Evolutionary conservation across 2,113 vertebrate genomes (phyloP).

Genomic region (Zingel zingel): DNA sequence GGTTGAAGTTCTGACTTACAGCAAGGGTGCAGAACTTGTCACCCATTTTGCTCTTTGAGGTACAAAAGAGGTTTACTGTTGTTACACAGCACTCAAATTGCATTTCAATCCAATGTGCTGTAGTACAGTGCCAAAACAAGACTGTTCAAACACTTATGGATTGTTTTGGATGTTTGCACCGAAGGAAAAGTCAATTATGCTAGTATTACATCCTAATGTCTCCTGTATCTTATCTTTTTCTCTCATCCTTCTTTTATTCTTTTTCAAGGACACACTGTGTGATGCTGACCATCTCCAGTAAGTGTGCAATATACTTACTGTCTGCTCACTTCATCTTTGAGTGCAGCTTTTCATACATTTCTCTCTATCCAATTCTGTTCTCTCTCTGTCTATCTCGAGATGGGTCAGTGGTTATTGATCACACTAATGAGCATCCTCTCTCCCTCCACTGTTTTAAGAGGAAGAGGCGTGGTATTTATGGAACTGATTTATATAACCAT

Average conservation of each 20-base stretch:
- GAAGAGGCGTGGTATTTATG: conserved; percentile 11
- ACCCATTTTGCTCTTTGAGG: background rate
- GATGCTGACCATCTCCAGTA: conserved; percentile 78
- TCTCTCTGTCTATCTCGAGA: conserved; percentile 1
- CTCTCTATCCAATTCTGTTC: background rate
- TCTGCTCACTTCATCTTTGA: background rate
- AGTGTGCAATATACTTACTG: conserved; percentile 52
- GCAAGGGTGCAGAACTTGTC: background rate
- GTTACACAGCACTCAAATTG: background rate
- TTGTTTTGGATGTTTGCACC: background rate
- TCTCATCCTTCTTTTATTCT: conserved; percentile 28
- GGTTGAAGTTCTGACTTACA: background rate
- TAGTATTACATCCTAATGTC: background rate
- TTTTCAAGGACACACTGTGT: conserved; percentile 66
- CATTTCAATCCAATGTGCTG: background rate
- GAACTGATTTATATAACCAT: conserved; percentile 46
- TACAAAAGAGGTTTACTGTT: background rate
- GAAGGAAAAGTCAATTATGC: background rate
- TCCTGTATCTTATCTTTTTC: background rate
- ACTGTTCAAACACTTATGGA: background rate
- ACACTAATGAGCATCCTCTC: conserved; percentile 25
- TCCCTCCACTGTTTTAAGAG: conserved; percentile 8
- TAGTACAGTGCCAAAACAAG: background rate
- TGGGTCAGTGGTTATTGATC: conserved; percentile 59
- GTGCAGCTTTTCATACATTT: background rate